Base-by-base conservation (phyloP, 2,888 invertebrate species). In the Iselma pallidipennis region DNA sequence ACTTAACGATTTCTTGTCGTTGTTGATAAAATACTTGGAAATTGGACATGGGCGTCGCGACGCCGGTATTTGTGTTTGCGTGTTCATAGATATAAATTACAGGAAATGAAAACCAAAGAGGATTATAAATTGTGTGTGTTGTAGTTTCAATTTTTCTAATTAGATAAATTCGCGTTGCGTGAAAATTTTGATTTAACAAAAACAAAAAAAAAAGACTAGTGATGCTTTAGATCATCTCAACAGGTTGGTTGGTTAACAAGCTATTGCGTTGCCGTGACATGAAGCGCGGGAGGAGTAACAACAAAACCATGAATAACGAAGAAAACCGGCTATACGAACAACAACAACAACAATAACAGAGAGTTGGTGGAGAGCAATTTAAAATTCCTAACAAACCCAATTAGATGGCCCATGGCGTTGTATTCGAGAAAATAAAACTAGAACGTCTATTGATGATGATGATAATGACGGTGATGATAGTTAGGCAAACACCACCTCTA, bases 311-410 rank as follows among this genome's bases (percentile, higher is more conserved):
- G 55, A 48, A 55, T 48, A 48, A 33, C 23, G 55, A 37, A 16
- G 55, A 37, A 23, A 45, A 28, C 48, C 55, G 42, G 48, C 48
- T 55, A 28, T 29, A 48, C 19, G 23, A 55, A 45, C 14, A 55
- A 42, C 48, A 26, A 48, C 48, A 25, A 42, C 12, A 42, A 19
- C 55, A 29, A 23, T 10, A 14, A n/a, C 7, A 26, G 26, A 16
- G 26, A 45, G 26, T 33, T 55, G 50, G 9, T 19, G 29, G 66
- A 52, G 57, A 52, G 59, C 66, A 67, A 70, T 70, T 70, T 64
- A 65, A 66, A 64, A 66, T 66, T 62, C 65, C 59, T 61, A 63
- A 66, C 63, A 60, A 65, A 68, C 59, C 65, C 66, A 68, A 71
- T 71, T 68, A 69, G 68, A 66, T 60, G 66, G 63, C 59, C 63